These are phyloP conservation scores for Trigoniulus corallinus DNA, from an alignment of 1,140 invertebrate species.

Conservation along the genomic window DNA sequence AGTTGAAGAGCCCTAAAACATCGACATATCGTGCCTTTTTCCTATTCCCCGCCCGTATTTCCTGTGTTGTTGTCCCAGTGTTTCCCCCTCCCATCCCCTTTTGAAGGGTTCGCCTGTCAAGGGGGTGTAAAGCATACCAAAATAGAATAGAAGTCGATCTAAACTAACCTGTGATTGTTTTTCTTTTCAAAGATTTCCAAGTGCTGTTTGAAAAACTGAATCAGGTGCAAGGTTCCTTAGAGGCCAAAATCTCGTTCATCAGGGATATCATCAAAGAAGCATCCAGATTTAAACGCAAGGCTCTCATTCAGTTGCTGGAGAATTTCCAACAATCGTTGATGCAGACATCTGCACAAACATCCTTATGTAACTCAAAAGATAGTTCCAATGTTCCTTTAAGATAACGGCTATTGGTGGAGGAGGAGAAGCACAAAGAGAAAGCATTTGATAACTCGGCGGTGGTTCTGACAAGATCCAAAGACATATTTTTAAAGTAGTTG, in stretches of 20 bases:
- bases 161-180: too few species aligned
- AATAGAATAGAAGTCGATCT: too few species aligned
- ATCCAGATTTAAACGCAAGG: slow-evolving; percentile 56
- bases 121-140: too few species aligned
- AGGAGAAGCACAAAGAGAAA: neutral
- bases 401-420: neutral
- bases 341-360: neutral
- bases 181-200: slow-evolving; percentile 47
- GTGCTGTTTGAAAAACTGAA: slow-evolving; percentile 50
- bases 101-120: too few species aligned
- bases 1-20: too few species aligned
- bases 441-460: neutral
- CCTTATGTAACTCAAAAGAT: neutral
- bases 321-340: slow-evolving; percentile 20
- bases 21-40: too few species aligned
- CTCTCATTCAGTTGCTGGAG: slow-evolving; percentile 38
- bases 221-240: slow-evolving; percentile 47
- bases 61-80: too few species aligned
- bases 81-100: too few species aligned
- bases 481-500: neutral
- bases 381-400: neutral
- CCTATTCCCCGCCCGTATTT: too few species aligned
- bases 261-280: slow-evolving; percentile 59
- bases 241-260: slow-evolving; percentile 48
- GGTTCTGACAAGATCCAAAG: neutral